Base-by-base conservation (phyloP, 2,888 invertebrate species). In the Aradus depressus region DNA sequence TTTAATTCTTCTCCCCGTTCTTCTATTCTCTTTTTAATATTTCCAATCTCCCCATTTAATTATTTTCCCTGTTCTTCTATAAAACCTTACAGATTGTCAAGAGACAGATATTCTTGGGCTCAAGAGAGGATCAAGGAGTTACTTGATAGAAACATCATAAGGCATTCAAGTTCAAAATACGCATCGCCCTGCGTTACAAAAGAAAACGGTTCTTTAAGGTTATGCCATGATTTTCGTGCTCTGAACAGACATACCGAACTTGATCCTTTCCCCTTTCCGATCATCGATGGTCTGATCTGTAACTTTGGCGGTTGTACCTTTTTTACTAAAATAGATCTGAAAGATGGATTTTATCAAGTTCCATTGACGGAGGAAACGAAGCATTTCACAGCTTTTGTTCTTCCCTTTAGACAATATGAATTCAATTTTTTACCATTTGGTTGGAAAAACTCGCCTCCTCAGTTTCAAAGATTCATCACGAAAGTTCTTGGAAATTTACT, bases 251-350 rank as follows among this genome's bases (percentile, higher is more conserved):
- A 12, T 14, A 47, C 47, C 12, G 47, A 47, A 4, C 22, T 37
- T 3, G 47, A 47, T 41, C 47, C 47, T 4, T 47, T 47, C 18
- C 47, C 47, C 16, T 47, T 47, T 19, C 47, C 47, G 3, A n/a
- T 47, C 3, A 42, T 49, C 5, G 49, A 49, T 31, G 49, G 41
- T 21, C 16, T 48, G 4, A 48, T 49, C 21, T 49, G 14, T 5
- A 23, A 31, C 18, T 5, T 42, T 2, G 49, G 49, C 18, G 49
- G 49, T 21, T 49, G 49, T 18, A 3, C 14, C 4, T 42, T 18
- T 42, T 49, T 49, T 23, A 31, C 3, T 48, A n/a, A n/a, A n/a
- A n/a, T n/a, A n/a, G n/a, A n/a, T n/a, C n/a, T n/a, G n/a, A n/a
- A n/a, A n/a, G n/a, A n/a, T n/a, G n/a, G n/a, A n/a, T n/a, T n/a